phyloP scores from a whole-genome alignment of 2,888 invertebrate genomes.

The Dioctria linearis region DNA sequence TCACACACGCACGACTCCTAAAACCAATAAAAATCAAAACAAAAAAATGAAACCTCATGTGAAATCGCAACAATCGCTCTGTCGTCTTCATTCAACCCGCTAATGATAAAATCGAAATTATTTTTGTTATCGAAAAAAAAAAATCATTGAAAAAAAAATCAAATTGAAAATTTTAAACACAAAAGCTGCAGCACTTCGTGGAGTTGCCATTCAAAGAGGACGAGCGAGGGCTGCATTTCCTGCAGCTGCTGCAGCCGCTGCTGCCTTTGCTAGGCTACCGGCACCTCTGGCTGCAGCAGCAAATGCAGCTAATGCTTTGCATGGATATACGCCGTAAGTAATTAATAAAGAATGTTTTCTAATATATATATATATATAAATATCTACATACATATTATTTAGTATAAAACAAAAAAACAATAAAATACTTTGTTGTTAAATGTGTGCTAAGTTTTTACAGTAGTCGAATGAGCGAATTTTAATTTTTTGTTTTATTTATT shows the following conservation, averaged over 20 bases:
- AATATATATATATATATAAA: constrained; percentile 37
- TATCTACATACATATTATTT: constrained; percentile 1
- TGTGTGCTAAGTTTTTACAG: constrained; percentile 20
- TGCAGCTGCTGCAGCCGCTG: constrained; percentile 53
- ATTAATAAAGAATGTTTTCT: constrained; percentile 60
- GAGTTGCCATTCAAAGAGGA: constrained; percentile 87
- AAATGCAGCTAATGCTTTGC: constrained; percentile 82
- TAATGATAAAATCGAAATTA: constrained; percentile 5
- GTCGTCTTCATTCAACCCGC: constrained; percentile 45
- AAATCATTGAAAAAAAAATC: constrained; percentile 61
- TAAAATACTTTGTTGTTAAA: not conserved
- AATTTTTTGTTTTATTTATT: constrained; percentile 13
- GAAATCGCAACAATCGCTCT: constrained; percentile 59
- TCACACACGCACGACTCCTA: constrained; percentile 58
- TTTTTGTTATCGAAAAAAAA: constrained; percentile 1
- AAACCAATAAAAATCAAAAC: constrained; percentile 45
- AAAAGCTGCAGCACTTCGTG: constrained; percentile 83
- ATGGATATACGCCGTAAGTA: constrained; percentile 95
- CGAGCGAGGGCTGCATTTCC: constrained; percentile 79
- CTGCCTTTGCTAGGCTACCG: constrained; percentile 76
- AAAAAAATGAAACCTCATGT: constrained; percentile 49
- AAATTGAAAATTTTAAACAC: constrained; percentile 37
- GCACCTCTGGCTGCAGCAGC: constrained; percentile 79
- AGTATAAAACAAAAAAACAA: not conserved
- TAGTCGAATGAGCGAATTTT: constrained; percentile 22